Conservation (phyloP, 2,797 vertebrate genomes). For the Selene dorsalis region DNA sequence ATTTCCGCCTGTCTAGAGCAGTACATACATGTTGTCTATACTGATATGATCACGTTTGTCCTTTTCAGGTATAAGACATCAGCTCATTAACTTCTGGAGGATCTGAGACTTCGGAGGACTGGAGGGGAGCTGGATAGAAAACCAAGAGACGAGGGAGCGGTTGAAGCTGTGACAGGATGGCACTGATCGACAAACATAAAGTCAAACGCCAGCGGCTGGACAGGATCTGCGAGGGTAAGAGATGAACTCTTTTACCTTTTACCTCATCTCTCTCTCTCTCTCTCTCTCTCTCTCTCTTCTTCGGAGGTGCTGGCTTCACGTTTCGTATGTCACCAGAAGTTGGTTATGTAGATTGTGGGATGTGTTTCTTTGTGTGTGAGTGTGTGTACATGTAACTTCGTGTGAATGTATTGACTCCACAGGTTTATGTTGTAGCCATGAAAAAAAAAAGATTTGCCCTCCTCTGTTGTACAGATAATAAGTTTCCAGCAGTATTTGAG, state of each 20-base stretch:
- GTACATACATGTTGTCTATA: too few relatives aligned
- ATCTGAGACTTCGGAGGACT: conserved; percentile 43
- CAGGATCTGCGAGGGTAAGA: conserved; percentile 87
- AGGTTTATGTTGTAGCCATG: conserved; percentile 30
- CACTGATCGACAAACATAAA: conserved; percentile 88
- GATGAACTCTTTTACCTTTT: background rate
- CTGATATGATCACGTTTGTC: conserved; percentile 6
- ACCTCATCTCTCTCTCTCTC: background rate
- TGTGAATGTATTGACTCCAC: conserved; percentile 13
- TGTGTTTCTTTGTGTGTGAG: conserved; percentile 10
- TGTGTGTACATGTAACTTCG: background rate
- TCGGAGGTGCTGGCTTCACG: background rate
- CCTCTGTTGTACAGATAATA: conserved; percentile 42
- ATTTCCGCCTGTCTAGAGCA: too few relatives aligned
- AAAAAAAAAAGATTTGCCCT: conserved; percentile 20
- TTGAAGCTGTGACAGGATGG: conserved; percentile 73
- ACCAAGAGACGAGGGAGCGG: conserved; percentile 50
- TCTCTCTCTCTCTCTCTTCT: background rate
- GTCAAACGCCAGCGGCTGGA: conserved; percentile 88
- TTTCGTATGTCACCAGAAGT: conserved; percentile 2
- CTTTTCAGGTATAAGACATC: conserved; percentile 69
- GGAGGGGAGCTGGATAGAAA: conserved; percentile 47
- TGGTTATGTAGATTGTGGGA: background rate
- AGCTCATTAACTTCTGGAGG: conserved; percentile 65
- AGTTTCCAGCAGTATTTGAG: conserved; percentile 57